Conservation (phyloP, 2,113 vertebrate genomes). For the Triplophysa dalaica region DNA sequence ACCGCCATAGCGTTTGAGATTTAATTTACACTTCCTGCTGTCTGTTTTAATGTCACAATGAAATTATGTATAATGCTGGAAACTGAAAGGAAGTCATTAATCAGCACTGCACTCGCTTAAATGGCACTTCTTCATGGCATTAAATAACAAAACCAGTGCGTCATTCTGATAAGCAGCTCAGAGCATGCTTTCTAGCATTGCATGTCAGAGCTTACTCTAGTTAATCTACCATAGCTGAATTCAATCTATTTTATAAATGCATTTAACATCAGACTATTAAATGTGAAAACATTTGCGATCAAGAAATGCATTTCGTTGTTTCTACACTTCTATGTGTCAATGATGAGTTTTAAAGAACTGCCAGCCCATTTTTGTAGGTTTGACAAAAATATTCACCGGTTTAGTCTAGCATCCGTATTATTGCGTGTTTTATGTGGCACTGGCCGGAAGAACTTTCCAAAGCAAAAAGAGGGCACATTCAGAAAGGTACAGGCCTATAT, state of each 20-base stretch:
- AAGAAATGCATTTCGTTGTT: too few relatives aligned
- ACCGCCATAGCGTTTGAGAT: background rate
- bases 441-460: background rate
- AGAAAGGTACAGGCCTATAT: background rate
- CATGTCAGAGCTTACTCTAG: background rate
- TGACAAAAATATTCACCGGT: background rate
- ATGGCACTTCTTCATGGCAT: background rate
- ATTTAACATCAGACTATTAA: too few relatives aligned
- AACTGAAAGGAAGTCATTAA: conserved; percentile 1
- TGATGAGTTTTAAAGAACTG: too few relatives aligned
- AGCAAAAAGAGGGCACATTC: background rate
- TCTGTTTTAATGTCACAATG: background rate
- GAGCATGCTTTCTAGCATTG: background rate
- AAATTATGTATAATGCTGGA: background rate
- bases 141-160: background rate
- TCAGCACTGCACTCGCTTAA: background rate
- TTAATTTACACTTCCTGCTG: background rate
- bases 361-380: too few relatives aligned
- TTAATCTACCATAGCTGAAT: too few relatives aligned
- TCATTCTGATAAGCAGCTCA: conserved; percentile 11
- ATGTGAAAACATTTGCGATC: too few relatives aligned
- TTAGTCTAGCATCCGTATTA: background rate
- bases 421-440: background rate
- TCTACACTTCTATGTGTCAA: too few relatives aligned
- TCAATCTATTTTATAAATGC: too few relatives aligned